A percentile compares a stretch with the other conserved stretches of the same genome.
These are phyloP conservation scores for Engystomops pustulosus DNA, from an alignment of 2,113 vertebrate genomes.

Conservation along the genomic window DNA sequence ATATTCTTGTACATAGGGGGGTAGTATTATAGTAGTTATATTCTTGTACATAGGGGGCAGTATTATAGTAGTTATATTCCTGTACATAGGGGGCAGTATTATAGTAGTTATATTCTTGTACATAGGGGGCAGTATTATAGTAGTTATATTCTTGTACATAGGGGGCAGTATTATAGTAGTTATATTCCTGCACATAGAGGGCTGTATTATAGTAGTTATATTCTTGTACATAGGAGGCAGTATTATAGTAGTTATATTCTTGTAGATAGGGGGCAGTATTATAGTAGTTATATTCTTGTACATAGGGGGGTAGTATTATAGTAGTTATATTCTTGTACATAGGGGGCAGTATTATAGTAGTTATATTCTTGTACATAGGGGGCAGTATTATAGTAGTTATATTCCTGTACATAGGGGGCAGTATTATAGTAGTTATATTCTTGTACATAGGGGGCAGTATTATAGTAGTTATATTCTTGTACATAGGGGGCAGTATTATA, in stretches of 20 bases:
- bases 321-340: slow-evolving; percentile 13
- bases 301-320: neutral
- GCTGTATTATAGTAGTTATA: slow-evolving; percentile 13
- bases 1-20: slow-evolving; percentile 1
- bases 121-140: slow-evolving; percentile 5
- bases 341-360: slow-evolving; percentile 5
- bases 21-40: slow-evolving; percentile 5
- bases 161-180: neutral
- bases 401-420: neutral
- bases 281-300: slow-evolving; percentile 10
- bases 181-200: neutral
- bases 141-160: slow-evolving; percentile 14
- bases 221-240: neutral
- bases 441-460: slow-evolving; percentile 7
- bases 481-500: neutral
- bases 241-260: slow-evolving; percentile 7
- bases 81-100: neutral
- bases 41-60: neutral
- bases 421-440: slow-evolving; percentile 13
- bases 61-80: slow-evolving; percentile 3
- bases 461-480: slow-evolving; percentile 16
- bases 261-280: neutral
- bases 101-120: slow-evolving; percentile 13
- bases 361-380: slow-evolving; percentile 1
- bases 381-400: slow-evolving; percentile 7